Conservation (phyloP, 2,113 vertebrate species). For the Pelusios castaneus region DNA sequence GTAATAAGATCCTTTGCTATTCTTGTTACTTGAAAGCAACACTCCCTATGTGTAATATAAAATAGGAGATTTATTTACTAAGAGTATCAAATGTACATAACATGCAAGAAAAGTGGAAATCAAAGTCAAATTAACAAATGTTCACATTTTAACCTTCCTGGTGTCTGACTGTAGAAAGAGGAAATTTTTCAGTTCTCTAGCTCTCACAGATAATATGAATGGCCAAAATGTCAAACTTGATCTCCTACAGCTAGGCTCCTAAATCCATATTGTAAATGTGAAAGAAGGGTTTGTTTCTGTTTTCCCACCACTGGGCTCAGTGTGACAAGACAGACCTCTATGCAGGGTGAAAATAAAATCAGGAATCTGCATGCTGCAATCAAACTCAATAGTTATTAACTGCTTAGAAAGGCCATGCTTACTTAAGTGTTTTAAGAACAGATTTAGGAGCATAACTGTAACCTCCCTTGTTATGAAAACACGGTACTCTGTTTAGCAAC, state of each 20-base stretch:
- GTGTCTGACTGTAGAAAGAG: background rate
- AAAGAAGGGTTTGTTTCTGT: conserved; percentile 14
- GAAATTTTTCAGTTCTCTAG: background rate
- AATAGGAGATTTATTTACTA: background rate
- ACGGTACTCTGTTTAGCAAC: background rate
- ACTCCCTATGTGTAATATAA: background rate
- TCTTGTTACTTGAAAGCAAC: background rate
- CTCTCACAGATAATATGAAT: background rate
- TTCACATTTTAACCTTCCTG: rapidly evolving
- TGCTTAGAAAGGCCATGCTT: background rate
- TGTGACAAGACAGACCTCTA: background rate
- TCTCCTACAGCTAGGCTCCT: background rate
- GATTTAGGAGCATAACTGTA: background rate
- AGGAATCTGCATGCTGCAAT: background rate
- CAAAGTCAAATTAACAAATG: too few relatives aligned
- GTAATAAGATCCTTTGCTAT: background rate
- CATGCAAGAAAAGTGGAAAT: too few relatives aligned
- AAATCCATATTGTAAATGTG: background rate
- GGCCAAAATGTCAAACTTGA: background rate
- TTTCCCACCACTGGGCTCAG: background rate
- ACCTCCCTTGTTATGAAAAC: background rate
- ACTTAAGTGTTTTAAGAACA: background rate
- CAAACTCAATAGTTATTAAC: background rate
- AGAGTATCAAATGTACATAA: background rate
- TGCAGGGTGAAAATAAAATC: background rate